These are phyloP conservation scores for Catocala nupta DNA, from an alignment of 2,888 invertebrate genomes.

Conservation along the genomic window DNA sequence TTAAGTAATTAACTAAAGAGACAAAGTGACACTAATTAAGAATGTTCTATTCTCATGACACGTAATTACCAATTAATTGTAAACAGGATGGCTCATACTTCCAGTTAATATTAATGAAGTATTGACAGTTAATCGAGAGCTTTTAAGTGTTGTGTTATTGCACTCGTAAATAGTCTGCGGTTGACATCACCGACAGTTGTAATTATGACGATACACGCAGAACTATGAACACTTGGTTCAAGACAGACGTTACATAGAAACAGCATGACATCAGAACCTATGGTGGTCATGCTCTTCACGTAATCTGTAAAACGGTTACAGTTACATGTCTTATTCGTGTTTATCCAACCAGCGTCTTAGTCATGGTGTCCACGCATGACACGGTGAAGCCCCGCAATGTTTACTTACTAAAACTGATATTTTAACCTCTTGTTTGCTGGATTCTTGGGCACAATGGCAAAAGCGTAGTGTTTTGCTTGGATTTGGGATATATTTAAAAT, in stretches of 20 bases:
- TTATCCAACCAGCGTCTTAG: too few relatives aligned
- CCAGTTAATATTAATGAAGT: slow-evolving; percentile 12
- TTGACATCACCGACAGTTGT: slow-evolving; percentile 42
- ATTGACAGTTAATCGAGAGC: slow-evolving; percentile 5
- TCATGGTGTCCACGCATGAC: too few relatives aligned
- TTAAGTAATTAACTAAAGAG: background rate
- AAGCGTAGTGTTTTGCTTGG: too few relatives aligned
- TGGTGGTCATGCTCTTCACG: too few relatives aligned
- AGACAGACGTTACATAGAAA: slow-evolving; percentile 8
- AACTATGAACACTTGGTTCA: slow-evolving; percentile 1
- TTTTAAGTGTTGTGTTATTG: slow-evolving; percentile 18
- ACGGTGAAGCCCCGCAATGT: too few relatives aligned
- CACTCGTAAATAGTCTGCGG: slow-evolving; percentile 27
- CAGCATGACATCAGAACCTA: slow-evolving; percentile 7
- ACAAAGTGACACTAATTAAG: background rate
- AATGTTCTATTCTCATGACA: too few relatives aligned
- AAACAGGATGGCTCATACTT: slow-evolving; percentile 1
- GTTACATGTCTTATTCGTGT: too few relatives aligned
- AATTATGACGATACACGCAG: slow-evolving; percentile 21
- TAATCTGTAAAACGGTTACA: too few relatives aligned
- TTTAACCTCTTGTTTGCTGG: too few relatives aligned
- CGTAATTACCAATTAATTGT: slow-evolving; percentile 1
- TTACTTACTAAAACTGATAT: too few relatives aligned
- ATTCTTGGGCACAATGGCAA: too few relatives aligned
- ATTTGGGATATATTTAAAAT: too few relatives aligned